Evolutionary conservation across 30 jellyfish, hydroid and myxozoan species (phyloP), one percentile per base, ranked within the genome.

Genomic region (Nemopilema nomurai): DNA sequence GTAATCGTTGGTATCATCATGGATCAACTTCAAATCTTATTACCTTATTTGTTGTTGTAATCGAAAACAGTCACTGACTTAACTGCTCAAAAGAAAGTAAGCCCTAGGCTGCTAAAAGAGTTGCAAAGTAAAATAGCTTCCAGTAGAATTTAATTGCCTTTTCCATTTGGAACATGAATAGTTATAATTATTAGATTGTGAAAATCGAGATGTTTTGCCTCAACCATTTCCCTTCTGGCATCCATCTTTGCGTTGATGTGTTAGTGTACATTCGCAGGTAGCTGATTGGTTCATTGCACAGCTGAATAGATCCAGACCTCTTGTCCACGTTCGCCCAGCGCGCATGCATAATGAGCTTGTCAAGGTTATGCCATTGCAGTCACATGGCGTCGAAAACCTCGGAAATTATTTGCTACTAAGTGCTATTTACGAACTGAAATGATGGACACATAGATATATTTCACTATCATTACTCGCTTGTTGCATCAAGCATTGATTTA

Each of bases 271-370:
- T 57, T 63, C 24, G 86, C 88, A 62, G 83, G 80, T 50, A 64
- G 64, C 41, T 87, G 96, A 87, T 87, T 87, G 96, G 96, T 78
- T 75, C 69, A 31, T 77, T 53, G 63, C 86, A 77, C 96, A 87
- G 90, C 96, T 87, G 96, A 87, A 74, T 78, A 51, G 83, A 78
- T 72, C 96, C 96, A 87, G 96, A 52, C 96, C 75, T 50, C 96
- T 67, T 77, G 92, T 71, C 86, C 92, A 83, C 92, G 92, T 83
- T 83, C 92, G 64, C 81, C 81, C 65, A 53, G 88, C 88, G 88
- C 92, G 92, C 92, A 83, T 83, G 86, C 85, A 72, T 72, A 69
- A 57, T 71, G 86, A 83, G 76, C 75, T 72, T 51, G 70, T 8
- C 63, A 70, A 26, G 84, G 91, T 82, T 49, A 1, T 41, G 82